Conservation (phyloP, 2,797 vertebrate species). For the Argya squamiceps region DNA sequence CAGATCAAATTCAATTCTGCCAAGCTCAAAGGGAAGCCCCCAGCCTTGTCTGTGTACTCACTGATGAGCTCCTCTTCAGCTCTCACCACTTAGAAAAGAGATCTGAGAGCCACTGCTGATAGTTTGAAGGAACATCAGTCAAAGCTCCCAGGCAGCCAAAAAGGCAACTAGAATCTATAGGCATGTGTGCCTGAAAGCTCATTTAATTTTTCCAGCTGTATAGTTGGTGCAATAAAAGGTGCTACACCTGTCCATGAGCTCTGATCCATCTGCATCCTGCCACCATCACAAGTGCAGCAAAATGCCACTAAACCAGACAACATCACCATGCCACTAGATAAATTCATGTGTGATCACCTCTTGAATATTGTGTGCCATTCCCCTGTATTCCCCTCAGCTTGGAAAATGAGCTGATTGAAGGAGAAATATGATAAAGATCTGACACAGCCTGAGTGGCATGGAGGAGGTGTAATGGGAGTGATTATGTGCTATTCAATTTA, state of each 20-base stretch:
- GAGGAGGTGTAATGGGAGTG: background rate
- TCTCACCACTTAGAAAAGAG: slow-evolving; percentile 4
- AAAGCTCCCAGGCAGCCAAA: slow-evolving; percentile 31
- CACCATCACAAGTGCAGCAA: background rate
- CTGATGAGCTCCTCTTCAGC: slow-evolving; percentile 39
- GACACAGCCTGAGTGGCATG: background rate
- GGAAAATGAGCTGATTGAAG: background rate
- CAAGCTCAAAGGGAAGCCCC: background rate
- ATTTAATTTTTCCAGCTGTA: slow-evolving; percentile 15
- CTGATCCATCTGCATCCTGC: background rate
- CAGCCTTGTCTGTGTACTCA: background rate
- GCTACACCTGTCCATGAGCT: background rate
- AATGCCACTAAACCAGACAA: background rate
- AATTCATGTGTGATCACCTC: background rate
- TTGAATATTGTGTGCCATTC: background rate
- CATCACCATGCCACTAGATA: background rate
- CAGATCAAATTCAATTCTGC: background rate
- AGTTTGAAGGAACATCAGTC: slow-evolving; percentile 47
- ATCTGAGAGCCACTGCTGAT: slow-evolving; percentile 46
- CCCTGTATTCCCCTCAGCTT: background rate
- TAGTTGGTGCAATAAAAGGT: background rate
- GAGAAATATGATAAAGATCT: background rate
- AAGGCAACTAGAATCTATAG: background rate
- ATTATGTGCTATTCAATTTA: background rate
- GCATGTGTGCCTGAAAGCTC: background rate